Base-by-base conservation (phyloP, 2,797 vertebrate genomes). In the Ceryle rudis region DNA sequence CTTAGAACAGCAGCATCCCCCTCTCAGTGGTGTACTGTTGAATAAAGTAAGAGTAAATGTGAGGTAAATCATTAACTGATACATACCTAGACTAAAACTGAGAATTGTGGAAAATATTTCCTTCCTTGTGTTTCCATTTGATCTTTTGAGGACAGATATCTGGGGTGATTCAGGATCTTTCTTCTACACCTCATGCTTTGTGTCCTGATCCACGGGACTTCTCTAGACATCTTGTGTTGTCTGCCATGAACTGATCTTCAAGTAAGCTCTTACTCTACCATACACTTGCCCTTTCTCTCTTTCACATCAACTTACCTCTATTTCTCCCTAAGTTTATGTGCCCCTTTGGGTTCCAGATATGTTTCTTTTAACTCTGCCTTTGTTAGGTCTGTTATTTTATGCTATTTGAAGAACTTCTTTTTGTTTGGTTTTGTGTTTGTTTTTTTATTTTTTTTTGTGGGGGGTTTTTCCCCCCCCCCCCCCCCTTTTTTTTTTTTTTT, bases 301-400 rank as follows among this genome's bases (percentile, higher is more conserved):
- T 74, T 83, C 28, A 23, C 17, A 10, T 26, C 14, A 49, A 5
- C 11, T 44, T 44, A 19, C 5, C 5, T 73, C 17, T 57, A 13
- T 79, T 61, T 67, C 19, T 58, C 20, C 51, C 22, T 15, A 33
- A 49, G 14, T 33, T 6, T 61, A 10, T 11, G 5, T 6, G 16
- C 6, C 3, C 8, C 13, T n/a, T 67, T 2, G 2, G 2, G 18
- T 81, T 47, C 18, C 12, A 31, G 29, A 15, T 23, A 37, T 1
- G 2, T 8, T 26, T 37, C 46, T 37, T 87, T 57, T 54, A 47
- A 71, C 12, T 4, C 16, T 71, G 29, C 39, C 16, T 77, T 85
- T 69, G 11, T 44, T 41, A 31, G 7, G 8, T 78, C 29, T 90
- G 18, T 11, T 67, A 23, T 41, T 81, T 81, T 44, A 54, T 54